phyloP scores from a whole-genome alignment of 2,888 invertebrate genomes.

The Agrotis clavis region DNA sequence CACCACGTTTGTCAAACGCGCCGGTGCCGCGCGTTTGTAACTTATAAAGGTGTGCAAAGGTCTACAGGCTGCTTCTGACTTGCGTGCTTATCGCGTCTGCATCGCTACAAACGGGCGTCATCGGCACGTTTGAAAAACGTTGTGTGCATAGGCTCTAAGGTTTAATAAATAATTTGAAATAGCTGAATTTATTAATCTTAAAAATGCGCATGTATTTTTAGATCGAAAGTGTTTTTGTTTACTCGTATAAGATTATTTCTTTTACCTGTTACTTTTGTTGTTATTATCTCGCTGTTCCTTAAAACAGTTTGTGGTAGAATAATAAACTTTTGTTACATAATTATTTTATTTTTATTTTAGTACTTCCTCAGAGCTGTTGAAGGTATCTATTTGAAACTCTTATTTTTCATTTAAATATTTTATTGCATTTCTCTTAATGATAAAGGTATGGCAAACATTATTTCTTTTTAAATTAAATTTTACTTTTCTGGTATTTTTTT shows the following conservation, averaged over 20 bases:
- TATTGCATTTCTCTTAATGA: slow-evolving; percentile 17
- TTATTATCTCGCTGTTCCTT: neutral
- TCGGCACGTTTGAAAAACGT: no score
- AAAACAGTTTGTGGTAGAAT: neutral
- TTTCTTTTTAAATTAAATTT: neutral
- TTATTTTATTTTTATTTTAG: neutral
- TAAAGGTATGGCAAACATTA: neutral
- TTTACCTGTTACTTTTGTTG: slow-evolving; percentile 3
- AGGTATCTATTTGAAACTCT: neutral
- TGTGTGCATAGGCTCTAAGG: no score
- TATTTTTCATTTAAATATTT: neutral
- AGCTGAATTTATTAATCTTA: neutral
- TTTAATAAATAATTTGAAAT: no score
- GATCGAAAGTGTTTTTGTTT: neutral
- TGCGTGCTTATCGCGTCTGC: no score
- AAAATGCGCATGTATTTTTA: neutral
- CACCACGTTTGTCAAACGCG: no score
- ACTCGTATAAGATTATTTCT: neutral
- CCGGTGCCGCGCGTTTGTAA: no score
- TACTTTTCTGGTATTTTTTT: neutral
- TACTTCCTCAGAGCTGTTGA: neutral
- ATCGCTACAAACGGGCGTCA: no score
- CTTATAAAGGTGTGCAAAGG: no score
- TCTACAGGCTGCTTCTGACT: no score
- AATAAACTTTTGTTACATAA: neutral